These are phyloP conservation scores for Amiota minor DNA, from an alignment of 2,888 invertebrate species.

Conservation along the genomic window DNA sequence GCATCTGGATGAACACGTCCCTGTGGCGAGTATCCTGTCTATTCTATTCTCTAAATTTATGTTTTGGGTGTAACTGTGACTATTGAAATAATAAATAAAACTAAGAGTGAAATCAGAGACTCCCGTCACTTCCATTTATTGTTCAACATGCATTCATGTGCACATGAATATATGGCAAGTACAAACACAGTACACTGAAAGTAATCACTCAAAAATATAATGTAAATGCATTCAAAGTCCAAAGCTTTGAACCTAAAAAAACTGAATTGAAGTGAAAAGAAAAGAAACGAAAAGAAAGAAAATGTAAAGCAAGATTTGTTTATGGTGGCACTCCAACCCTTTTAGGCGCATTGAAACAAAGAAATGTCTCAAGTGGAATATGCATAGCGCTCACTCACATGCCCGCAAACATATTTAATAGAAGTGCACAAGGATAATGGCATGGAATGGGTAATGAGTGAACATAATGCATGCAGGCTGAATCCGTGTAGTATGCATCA, in stretches of 20 bases:
- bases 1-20: too few species aligned
- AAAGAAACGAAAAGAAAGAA: not conserved
- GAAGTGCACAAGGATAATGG: conserved; percentile 68
- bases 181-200: conserved; percentile 1
- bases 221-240: not conserved
- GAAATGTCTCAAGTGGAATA: conserved; percentile 64
- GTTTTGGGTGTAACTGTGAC: too few species aligned
- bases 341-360: conserved; percentile 54
- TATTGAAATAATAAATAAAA: too few species aligned
- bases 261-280: not conserved
- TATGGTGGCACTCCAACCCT: conserved; percentile 5
- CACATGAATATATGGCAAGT: not conserved
- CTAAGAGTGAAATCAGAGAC: too few species aligned
- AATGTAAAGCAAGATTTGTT: not conserved
- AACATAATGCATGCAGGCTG: conserved; percentile 59
- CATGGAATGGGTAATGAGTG: conserved; percentile 63
- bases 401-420: conserved; percentile 53
- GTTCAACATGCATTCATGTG: too few species aligned
- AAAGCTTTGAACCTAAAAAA: not conserved
- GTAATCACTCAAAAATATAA: not conserved
- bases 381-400: conserved; percentile 33
- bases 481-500: conserved; percentile 4
- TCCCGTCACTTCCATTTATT: too few species aligned
- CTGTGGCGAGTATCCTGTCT: too few species aligned
- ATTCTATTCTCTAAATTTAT: too few species aligned